Base-by-base conservation (phyloP, 2,797 vertebrate genomes). In the Enteromius trimaculatus region DNA sequence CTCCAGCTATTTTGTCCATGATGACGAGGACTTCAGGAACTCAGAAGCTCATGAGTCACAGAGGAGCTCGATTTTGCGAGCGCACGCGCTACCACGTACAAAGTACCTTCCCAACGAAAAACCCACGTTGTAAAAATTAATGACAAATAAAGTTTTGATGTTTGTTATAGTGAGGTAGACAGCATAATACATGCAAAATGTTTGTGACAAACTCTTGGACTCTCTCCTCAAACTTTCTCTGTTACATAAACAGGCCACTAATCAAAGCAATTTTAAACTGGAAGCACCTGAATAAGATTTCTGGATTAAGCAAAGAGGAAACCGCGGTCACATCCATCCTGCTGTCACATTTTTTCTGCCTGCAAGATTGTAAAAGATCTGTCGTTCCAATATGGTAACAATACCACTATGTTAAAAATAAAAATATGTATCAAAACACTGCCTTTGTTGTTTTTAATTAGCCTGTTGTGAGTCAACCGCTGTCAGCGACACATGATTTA, bases 231-330 rank as follows among this genome's bases (percentile, higher is more conserved):
- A 62, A 64, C 82, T 58, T 69, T 68, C 34, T 78, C 29, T 86
- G 81, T 83, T 83, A 85, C 66, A 83, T 83, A 85, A 87, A 74
- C 72, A 74, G 49, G 77, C 47, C 72, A 78, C 58, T 77, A 83
- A 83, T 71, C 80, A 31, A 77, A 83, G 77, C 44, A 37, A 82
- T 42, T 72, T 62, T 82, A 80, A 77, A 87, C 81, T 82, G 37
- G 74, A 58, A 76, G 53, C 74, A 66, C 65, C 65, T 66, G 65
- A 39, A 21, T 39, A 19, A 58, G 21, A 76, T 76, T 58, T 23
- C 72, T 83, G 86, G 72, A 78, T 64, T 74, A 47, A 74, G 66
- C 34, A 23, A 64, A 75, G 70, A 64, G 39, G 53, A 80, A 87
- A 68, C 71, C 51, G n/a, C 17, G 5, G 66, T 77, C 29, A 70